Evolutionary conservation across 1,140 invertebrate species (phyloP), one percentile per base, ranked within the genome.

Genomic region (Dryas iulia): DNA sequence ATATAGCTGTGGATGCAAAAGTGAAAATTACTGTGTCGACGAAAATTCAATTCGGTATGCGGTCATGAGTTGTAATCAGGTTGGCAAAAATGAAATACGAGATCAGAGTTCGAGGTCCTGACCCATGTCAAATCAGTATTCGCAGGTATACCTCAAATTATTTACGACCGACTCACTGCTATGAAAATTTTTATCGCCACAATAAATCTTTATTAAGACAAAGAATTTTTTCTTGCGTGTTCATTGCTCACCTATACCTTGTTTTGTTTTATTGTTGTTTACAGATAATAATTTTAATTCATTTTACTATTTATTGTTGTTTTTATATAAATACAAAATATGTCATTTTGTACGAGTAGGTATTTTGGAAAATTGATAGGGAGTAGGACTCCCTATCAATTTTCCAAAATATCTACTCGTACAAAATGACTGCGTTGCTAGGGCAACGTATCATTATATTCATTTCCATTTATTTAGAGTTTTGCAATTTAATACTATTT

Each of bases 101-200:
- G 72, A 71, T 71, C 77, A 54, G 67, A 77, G 65, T 72, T 69
- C 68, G 68, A 73, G 74, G 66, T 78, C 74, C 78, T 86, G 86
- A 89, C 86, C 85, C 86, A 74, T 83, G 87, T 89, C 85, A 86
- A 88, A 88, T 88, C 84, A 89, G 84, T 82, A 89, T 88, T 87
- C 77, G 77, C 87, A 89, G 86, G 86, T 88, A 86, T 79, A 78
- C 83, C 78, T 78, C 80, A 79, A 86, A 87, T 87, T 89, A 89
- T 89, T 88, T 88, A 87, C 80, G 83, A 77, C 76, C 76, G 75
- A 78, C 82, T 86, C 78, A 84, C 80, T 69, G 84, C 83, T 84
- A 84, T 86, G 82, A 87, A 86, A 79, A 58, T 86, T 87, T 71
- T 89, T 87, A 86, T 87, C 83, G 74, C 72, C 56, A 77, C 81